Evolutionary conservation across 1,140 invertebrate species (phyloP).

Genomic region (Formica selysi): DNA sequence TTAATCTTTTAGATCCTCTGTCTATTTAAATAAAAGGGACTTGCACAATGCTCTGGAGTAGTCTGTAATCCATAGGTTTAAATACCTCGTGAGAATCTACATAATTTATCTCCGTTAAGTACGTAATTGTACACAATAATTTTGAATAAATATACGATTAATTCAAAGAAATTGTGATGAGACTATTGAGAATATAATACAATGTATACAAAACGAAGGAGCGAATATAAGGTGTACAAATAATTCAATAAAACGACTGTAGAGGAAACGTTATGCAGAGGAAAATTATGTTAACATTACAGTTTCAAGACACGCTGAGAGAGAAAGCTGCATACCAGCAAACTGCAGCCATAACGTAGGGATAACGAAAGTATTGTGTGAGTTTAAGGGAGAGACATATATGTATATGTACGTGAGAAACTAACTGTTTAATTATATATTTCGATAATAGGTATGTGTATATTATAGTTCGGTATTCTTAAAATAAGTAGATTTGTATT

Average conservation of each 20-base stretch:
- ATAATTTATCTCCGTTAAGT: background rate
- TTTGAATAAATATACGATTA: conserved; percentile 15
- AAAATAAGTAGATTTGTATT: background rate
- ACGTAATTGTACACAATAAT: background rate
- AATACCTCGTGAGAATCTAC: background rate
- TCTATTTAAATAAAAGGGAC: background rate
- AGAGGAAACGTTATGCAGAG: conserved; percentile 16
- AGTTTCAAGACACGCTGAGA: conserved; percentile 66
- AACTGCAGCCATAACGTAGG: conserved; percentile 74
- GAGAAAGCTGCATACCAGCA: conserved; percentile 75
- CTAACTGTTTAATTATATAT: conserved; percentile 65
- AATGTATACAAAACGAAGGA: conserved; percentile 66
- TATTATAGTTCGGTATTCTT: conserved; percentile 12
- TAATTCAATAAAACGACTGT: conserved; percentile 33
- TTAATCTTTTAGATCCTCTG: background rate
- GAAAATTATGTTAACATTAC: conserved; percentile 68
- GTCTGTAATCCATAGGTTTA: background rate
- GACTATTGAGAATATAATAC: conserved; percentile 14
- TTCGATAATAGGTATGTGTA: conserved; percentile 52
- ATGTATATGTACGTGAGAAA: conserved; percentile 64
- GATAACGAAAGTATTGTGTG: conserved; percentile 54
- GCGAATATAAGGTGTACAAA: conserved; percentile 46
- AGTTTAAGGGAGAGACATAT: conserved; percentile 15
- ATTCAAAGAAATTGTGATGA: conserved; percentile 15
- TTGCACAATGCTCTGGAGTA: conserved; percentile 15